Percentiles rank a stretch among this genome's conserved stretches.
Evolutionary conservation across 2,888 invertebrate genomes (phyloP).

Genomic region (Cepaea hortensis): DNA sequence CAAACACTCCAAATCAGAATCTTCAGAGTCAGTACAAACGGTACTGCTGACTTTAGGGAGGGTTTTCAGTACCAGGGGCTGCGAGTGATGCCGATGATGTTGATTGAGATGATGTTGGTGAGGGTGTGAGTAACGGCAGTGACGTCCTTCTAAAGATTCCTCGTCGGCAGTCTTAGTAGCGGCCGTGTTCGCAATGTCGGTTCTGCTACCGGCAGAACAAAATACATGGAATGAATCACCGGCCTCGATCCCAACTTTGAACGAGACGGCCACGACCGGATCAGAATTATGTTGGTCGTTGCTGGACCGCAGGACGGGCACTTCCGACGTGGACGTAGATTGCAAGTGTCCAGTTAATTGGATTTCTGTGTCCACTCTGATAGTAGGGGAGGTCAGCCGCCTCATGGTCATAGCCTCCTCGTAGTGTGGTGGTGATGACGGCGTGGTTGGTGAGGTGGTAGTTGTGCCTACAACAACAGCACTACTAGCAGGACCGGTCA

Average conservation of each 20-base stretch:
- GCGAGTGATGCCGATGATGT: not conserved
- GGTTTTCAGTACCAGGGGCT: not conserved
- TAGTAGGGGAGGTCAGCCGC: not conserved
- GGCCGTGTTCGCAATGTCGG: not conserved
- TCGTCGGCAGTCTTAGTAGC: not conserved
- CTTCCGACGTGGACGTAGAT: not conserved
- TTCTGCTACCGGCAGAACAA: not conserved
- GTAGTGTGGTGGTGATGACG: constrained; percentile 42
- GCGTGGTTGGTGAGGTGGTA: not conserved
- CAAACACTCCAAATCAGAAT: constrained; percentile 36
- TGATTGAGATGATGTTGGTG: not conserved
- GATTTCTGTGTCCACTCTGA: constrained; percentile 8
- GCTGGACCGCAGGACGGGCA: not conserved
- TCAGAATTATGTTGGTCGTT: constrained; percentile 2
- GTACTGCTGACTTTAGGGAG: constrained; percentile 34
- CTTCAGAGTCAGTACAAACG: not conserved
- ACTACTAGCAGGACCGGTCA: not conserved
- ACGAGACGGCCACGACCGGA: not conserved
- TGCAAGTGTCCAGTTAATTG: not conserved
- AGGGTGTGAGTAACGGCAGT: not conserved
- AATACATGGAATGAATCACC: not conserved
- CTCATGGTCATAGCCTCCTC: constrained; percentile 41
- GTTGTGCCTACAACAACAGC: not conserved
- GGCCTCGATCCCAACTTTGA: not conserved
- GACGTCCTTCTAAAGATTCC: no score